Percentiles rank a stretch among this genome's conserved stretches.
Conservation (phyloP, 1,140 invertebrate genomes). For the Oryctes rhinoceros region DNA sequence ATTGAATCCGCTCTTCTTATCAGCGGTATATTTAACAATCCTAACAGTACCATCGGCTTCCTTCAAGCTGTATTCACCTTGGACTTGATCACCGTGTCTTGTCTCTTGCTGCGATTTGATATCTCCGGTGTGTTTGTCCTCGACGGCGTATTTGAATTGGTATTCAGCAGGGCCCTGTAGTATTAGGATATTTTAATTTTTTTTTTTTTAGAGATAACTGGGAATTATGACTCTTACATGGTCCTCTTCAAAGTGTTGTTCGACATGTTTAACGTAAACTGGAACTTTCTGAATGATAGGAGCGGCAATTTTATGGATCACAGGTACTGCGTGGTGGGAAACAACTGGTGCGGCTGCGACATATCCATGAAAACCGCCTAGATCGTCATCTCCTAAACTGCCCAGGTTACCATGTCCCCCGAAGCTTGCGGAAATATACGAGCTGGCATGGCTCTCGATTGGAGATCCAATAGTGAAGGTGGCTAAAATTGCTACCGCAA, state of each 20-base stretch:
- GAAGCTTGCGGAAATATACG: neutral
- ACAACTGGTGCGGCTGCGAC: neutral
- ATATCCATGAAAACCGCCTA: neutral
- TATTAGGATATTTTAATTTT: neutral
- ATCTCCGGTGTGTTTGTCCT: conserved; percentile 31
- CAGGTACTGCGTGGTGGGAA: neutral
- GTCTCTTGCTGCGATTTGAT: conserved; percentile 5
- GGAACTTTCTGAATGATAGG: conserved; percentile 6
- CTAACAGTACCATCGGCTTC: conserved; percentile 34
- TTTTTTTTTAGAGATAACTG: neutral
- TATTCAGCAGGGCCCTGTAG: conserved; percentile 16
- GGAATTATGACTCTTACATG: neutral
- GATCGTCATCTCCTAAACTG: neutral
- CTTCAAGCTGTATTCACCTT: conserved; percentile 27
- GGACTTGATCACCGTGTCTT: neutral
- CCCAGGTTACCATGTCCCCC: neutral
- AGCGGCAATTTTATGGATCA: neutral
- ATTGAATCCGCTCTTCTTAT: conserved; percentile 15
- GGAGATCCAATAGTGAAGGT: neutral
- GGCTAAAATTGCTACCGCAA: neutral
- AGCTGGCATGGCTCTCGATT: neutral
- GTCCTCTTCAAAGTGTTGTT: neutral
- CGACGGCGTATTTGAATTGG: conserved; percentile 20
- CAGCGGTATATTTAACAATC: conserved; percentile 13
- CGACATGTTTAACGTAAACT: neutral